Evolutionary conservation across 1,140 invertebrate genomes (phyloP).

Genomic region (Trichonephila clavipes): DNA sequence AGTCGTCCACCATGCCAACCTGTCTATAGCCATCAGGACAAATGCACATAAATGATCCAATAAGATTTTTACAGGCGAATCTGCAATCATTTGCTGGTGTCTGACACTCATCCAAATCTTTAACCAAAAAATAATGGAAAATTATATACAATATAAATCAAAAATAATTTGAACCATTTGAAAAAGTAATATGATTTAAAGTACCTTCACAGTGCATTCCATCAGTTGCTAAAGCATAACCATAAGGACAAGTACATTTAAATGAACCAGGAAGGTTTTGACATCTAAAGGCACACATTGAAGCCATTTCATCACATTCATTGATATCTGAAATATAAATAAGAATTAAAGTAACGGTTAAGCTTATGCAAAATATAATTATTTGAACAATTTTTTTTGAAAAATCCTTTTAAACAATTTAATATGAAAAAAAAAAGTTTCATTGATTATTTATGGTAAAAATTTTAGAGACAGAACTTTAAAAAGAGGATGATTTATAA

Average conservation of each 20-base stretch:
- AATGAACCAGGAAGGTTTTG: constrained; percentile 93
- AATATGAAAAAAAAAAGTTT: no score
- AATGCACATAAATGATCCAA: constrained; percentile 91
- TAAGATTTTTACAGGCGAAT: constrained; percentile 91
- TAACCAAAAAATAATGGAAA: not conserved
- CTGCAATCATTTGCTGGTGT: constrained; percentile 88
- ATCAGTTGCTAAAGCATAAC: constrained; percentile 88
- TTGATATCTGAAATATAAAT: constrained; percentile 85
- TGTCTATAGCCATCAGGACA: constrained; percentile 93
- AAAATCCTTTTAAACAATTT: no score
- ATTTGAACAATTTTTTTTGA: no score
- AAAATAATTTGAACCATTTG: not conserved
- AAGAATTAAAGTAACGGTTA: not conserved
- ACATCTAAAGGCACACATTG: constrained; percentile 93
- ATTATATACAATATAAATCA: not conserved
- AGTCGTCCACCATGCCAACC: constrained; percentile 88
- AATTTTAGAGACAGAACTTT: no score
- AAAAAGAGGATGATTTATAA: no score
- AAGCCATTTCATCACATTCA: constrained; percentile 89
- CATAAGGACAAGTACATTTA: constrained; percentile 91
- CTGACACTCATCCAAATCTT: constrained; percentile 93
- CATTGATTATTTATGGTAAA: no score
- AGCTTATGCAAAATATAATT: no score
- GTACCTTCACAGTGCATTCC: constrained; percentile 87
- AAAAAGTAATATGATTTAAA: not conserved